These are phyloP conservation scores for Heliconius cydno DNA, from an alignment of 2,888 invertebrate genomes.

Conservation along the genomic window DNA sequence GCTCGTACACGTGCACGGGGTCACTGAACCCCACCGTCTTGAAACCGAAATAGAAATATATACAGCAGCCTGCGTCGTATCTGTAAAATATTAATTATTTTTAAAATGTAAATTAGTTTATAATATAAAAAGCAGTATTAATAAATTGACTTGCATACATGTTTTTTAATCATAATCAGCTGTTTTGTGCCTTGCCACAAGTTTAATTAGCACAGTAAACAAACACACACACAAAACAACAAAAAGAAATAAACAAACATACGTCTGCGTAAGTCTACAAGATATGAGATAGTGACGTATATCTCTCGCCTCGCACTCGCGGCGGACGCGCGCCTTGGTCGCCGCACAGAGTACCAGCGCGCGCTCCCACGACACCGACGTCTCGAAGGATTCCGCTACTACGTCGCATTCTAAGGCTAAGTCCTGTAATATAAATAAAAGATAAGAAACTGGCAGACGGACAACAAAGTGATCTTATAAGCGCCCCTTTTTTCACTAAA, in stretches of 20 bases:
- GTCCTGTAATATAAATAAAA: constrained; percentile 84
- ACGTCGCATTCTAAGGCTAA: constrained; percentile 93
- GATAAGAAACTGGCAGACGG: too few species aligned
- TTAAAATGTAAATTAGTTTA: not conserved
- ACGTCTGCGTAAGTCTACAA: constrained; percentile 90
- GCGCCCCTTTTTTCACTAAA: too few species aligned
- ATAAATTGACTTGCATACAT: too few species aligned
- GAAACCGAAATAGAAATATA: constrained; percentile 97
- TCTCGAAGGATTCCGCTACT: constrained; percentile 98
- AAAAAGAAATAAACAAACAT: constrained; percentile 47
- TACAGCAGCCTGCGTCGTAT: constrained; percentile 98
- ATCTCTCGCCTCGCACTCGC: constrained; percentile 84
- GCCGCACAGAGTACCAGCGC: constrained; percentile 92
- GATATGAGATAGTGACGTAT: constrained; percentile 88
- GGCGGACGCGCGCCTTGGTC: constrained; percentile 91
- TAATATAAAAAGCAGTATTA: too few species aligned
- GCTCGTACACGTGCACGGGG: constrained; percentile 91
- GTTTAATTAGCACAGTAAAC: not conserved
- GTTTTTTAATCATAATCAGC: too few species aligned
- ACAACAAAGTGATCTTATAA: too few species aligned
- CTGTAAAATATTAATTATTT: constrained; percentile 52
- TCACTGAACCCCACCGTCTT: constrained; percentile 85
- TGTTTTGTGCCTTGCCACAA: too few species aligned
- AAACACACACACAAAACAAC: not conserved
- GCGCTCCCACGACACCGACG: constrained; percentile 98